Evolutionary conservation across 2,888 invertebrate species (phyloP).

Genomic region (Tetragonula carbonaria): DNA sequence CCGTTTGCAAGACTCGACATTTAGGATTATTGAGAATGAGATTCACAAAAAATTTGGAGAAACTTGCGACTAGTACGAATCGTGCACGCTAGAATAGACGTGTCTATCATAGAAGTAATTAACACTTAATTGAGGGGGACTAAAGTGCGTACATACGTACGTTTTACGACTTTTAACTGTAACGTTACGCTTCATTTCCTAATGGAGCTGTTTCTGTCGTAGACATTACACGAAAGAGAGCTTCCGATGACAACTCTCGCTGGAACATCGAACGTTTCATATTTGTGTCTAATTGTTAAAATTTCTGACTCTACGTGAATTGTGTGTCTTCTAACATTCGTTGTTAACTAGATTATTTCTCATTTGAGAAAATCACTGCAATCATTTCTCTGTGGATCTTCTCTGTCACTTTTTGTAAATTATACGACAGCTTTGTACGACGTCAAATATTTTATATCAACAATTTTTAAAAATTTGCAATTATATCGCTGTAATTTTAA

Average conservation of each 20-base stretch:
- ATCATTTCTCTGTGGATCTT: too few species aligned
- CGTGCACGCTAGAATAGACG: not conserved
- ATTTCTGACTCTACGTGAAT: not conserved
- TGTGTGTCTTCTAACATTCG: too few species aligned
- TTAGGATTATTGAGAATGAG: too few species aligned
- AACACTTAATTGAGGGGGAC: slow-evolving; percentile 8
- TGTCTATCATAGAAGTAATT: slow-evolving; percentile 3
- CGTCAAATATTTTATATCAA: too few species aligned
- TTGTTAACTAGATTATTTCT: too few species aligned
- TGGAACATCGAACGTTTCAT: not conserved
- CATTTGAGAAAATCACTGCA: too few species aligned
- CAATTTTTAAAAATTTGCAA: too few species aligned
- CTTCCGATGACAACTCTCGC: not conserved
- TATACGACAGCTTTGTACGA: too few species aligned
- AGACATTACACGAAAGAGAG: not conserved
- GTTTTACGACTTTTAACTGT: not conserved
- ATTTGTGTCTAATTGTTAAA: not conserved
- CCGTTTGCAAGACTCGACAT: too few species aligned
- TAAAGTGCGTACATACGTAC: slow-evolving; percentile 2
- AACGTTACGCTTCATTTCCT: not conserved
- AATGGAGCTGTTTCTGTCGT: not conserved
- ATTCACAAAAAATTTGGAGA: too few species aligned
- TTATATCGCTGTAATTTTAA: too few species aligned
- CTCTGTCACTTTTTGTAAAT: too few species aligned
- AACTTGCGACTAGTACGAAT: not conserved